Evolutionary conservation across 1,140 invertebrate genomes (phyloP).

Genomic region (Drosophila bifasciata): DNA sequence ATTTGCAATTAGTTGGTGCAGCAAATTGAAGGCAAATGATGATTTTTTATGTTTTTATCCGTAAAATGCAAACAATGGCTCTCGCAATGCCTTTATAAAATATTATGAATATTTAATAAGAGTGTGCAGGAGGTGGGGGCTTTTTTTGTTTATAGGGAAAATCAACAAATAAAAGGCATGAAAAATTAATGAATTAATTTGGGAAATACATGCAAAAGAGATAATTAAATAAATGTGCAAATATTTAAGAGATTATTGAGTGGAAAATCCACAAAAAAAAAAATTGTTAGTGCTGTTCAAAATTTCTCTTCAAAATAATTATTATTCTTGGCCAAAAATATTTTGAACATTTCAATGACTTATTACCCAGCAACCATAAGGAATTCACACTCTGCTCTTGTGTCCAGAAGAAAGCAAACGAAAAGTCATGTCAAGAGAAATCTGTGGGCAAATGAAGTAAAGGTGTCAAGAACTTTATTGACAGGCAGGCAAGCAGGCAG

Average conservation of each 20-base stretch:
- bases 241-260: too few species aligned
- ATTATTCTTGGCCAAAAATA: neutral
- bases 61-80: conserved; percentile 18
- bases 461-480: conserved; percentile 81
- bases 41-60: conserved; percentile 48
- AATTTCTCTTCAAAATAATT: too few species aligned
- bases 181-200: too few species aligned
- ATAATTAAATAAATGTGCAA: too few species aligned
- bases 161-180: too few species aligned
- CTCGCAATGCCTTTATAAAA: conserved; percentile 27
- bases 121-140: neutral
- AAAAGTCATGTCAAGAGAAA: conserved; percentile 73
- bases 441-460: conserved; percentile 76
- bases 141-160: too few species aligned
- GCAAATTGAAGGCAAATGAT: conserved; percentile 66
- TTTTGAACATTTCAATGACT: conserved; percentile 5
- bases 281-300: too few species aligned
- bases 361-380: conserved; percentile 9
- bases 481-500: conserved; percentile 74
- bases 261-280: too few species aligned
- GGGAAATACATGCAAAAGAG: too few species aligned
- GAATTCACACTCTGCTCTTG: conserved; percentile 26
- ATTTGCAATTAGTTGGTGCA: conserved; percentile 66
- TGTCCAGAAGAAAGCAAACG: conserved; percentile 52
- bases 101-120: conserved; percentile 53